Evolutionary conservation across 2,888 invertebrate genomes (phyloP), one percentile per base, ranked within the genome.

Genomic region (Epinotia ramella): DNA sequence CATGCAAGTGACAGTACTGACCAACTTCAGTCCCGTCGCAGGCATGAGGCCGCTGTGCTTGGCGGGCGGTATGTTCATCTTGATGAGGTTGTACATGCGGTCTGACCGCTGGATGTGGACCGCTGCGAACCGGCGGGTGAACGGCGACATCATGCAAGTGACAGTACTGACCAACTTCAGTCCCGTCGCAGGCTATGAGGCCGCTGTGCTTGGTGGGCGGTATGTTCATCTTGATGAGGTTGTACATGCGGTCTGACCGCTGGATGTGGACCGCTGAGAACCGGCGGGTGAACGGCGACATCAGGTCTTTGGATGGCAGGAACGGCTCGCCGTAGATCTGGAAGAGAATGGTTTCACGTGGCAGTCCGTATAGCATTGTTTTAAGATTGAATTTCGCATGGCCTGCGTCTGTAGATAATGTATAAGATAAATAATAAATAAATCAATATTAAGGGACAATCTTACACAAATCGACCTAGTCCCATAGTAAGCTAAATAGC

Each of bases 291-390:
- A 89, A 83, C 16, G 86, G 81, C 0, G 6, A 0, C 83, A 88
- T 80, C 11, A 77, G 66, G 0, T 87, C 85, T 53, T 83, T 86
- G 0, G 69, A 16, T 0, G 92, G 92, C 0, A 92, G 83, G 80
- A 78, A 87, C 3, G 92, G 92, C 78, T 90, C 91, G 33, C 92
- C 92, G 81, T 91, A 92, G 9, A 92, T 81, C 92, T 92, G 79
- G 12, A 59, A 53, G 24, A 3, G 3, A 28, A 28, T 2, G 24
- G 24, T 28, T 20, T 20, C 20, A 20, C 20, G 20, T 20, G 20
- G 20, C 20, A 20, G 24, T 28, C 24, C 3, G 3, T 28, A 28
- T 3, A 3, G 24, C 24, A 28, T 28, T 28, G 24, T 28, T 28
- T 28, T 28, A 28, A 28, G 24, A 24, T 24, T 24, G 24, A 24